Evolutionary conservation across 1,140 invertebrate genomes (phyloP), one percentile per base, ranked within the genome.

Genomic region (Lasioglossum baleicum): DNA sequence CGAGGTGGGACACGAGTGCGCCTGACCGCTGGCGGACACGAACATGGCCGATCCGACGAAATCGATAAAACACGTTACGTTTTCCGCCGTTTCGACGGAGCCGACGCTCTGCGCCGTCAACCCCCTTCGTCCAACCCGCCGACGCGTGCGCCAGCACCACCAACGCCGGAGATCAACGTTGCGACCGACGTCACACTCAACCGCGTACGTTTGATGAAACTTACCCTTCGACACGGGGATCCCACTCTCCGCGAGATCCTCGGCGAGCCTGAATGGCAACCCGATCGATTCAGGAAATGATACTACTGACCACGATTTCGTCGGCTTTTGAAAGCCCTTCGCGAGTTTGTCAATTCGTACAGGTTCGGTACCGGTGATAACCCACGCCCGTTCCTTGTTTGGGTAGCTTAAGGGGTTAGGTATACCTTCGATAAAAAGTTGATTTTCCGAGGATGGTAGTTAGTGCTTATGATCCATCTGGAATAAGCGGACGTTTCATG

Each of bases 11-110:
- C 71, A 70, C 83, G 80, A 91, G 87, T 92, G 92, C 92, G 91
- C 92, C 90, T 91, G 91, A 92, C 87, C 88, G 72, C 20, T 85
- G 56, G 80, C 87, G 80, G 79, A 86, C 80, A 80, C 80, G 79
- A 92, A 91, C 83, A 92, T 92, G 91, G 91, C 87, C 83, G 88
- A 81, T 85, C 64, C 70, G 56, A 60, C 77, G 66, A 83, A 88
- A 92, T 92, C 91, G 91, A 92, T 92, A 92, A 91, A 90, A 91
- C 90, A 88, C 90, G 88, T 90, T 91, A 90, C 89, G 87, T 89
- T 91, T 90, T 88, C 86, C 88, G 75, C 84, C 83, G 84, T 84
- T 79, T 60, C 74, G 74, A 87, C 85, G 78, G 87, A 86, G 84
- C 82, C 85, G 88, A 84, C 84, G 85, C 81, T 80, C 56, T 80